These are phyloP conservation scores for Parauchenoglanis punctatus DNA, from an alignment of 2,797 vertebrate species.

Conservation along the genomic window DNA sequence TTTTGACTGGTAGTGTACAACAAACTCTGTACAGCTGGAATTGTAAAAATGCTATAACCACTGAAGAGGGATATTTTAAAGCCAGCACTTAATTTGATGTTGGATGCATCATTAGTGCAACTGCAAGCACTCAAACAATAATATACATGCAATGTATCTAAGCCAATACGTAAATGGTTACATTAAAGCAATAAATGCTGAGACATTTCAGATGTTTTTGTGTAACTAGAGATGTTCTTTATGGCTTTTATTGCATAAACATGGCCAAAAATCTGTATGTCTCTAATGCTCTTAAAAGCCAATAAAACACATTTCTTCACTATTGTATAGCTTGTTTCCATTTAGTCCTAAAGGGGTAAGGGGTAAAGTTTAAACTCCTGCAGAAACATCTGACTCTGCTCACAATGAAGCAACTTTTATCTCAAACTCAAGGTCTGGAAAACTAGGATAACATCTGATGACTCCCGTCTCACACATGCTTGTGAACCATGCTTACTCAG, in stretches of 20 bases:
- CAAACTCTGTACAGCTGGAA: not conserved
- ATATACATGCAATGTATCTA: not conserved
- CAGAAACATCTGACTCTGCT: conserved; percentile 19
- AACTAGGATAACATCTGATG: conserved; percentile 17
- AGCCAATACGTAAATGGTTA: not conserved
- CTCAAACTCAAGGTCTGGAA: conserved; percentile 14
- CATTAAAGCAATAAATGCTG: conserved; percentile 11
- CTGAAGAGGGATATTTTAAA: not conserved
- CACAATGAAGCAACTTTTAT: conserved; percentile 14
- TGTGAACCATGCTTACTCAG: conserved; percentile 17
- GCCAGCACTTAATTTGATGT: conserved; percentile 2
- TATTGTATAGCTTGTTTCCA: conserved; percentile 9
- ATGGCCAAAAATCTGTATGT: not conserved
- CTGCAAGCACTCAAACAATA: conserved; percentile 5
- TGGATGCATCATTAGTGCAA: not conserved
- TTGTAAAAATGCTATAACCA: not conserved
- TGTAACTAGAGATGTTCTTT: not conserved
- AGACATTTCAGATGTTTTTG: not conserved
- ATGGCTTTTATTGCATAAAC: conserved; percentile 2
- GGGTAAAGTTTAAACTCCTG: not conserved
- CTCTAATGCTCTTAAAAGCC: conserved; percentile 11
- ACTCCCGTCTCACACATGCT: conserved; percentile 11
- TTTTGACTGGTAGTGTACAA: not conserved
- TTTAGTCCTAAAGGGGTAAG: not conserved
- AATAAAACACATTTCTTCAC: not conserved